Base-by-base conservation (phyloP, 1,140 invertebrate genomes). In the Bilobella aurantiaca region DNA sequence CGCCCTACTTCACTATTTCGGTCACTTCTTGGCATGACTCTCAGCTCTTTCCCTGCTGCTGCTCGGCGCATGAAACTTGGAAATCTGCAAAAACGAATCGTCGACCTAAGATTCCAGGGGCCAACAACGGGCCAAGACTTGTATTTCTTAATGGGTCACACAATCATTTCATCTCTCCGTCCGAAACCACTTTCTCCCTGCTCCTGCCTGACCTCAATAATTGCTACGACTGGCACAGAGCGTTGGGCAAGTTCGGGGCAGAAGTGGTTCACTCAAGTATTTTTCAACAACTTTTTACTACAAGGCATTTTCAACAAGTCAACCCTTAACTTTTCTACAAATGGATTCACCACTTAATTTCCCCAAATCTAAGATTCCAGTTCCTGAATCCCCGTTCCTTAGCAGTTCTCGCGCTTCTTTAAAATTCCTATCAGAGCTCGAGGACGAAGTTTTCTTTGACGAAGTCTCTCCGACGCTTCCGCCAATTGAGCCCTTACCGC, bases 391-490 rank as follows among this genome's bases (percentile, higher is more conserved):
- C 2, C 71, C 66, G 3, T 73, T 67, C 49, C 60, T 72, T n/a
- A 69, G 29, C 57, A 21, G 63, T 3, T 59, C 67, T 18, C 32
- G 63, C 23, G 18, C 27, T 1, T 27, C 31, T 28, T 23, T 53
- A 5, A 68, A 66, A 14, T 69, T 68, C 23, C 56, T 73, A 14
- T 57, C 68, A 25, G 68, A 73, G 42, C 53, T 73, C 16, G 65
- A 68, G 66, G 71, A 73, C 46, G 47, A 69, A 56, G 57, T 73
- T 5, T 73, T 73, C 53, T 73, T 68, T 46, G 68, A 70, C 58
- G 68, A 72, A 29, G 46, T 23, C 18, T 5, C 12, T 53, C 21
- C 30, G 2, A n/a, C 29, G 1, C 18, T 25, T 27, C n/a, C n/a
- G 34, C 30, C 59, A 32, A 23, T 27, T 12, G 2, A 25, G 1